Percentiles rank a stretch among this genome's conserved stretches.
These are phyloP conservation scores for Habrosyne pyritoides DNA, from an alignment of 2,888 invertebrate genomes.

Conservation along the genomic window DNA sequence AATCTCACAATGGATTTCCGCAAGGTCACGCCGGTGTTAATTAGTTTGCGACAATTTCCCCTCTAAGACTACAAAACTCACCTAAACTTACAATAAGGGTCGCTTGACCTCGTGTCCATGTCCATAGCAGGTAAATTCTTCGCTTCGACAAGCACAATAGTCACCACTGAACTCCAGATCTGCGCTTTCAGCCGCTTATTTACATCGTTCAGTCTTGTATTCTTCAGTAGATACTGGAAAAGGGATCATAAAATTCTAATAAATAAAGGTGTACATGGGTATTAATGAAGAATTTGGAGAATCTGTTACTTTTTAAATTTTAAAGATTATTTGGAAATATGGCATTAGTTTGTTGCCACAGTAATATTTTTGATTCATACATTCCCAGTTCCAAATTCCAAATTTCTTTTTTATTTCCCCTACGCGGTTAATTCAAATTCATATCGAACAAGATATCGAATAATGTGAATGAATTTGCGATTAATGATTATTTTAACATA, in stretches of 20 bases:
- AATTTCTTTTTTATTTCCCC: too few species aligned
- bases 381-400: too few species aligned
- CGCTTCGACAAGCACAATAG: conserved; percentile 98
- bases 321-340: not conserved
- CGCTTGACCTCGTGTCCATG: conserved; percentile 93
- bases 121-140: conserved; percentile 95
- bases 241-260: conserved; percentile 27
- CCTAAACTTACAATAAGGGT: conserved; percentile 98
- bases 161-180: conserved; percentile 98
- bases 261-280: conserved; percentile 10
- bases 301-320: not conserved
- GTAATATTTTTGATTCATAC: too few species aligned
- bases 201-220: conserved; percentile 90
- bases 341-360: too few species aligned
- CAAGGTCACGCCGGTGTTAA: too few species aligned
- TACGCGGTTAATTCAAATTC: too few species aligned
- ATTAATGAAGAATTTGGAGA: not conserved
- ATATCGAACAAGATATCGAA: too few species aligned
- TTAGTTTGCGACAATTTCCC: too few species aligned
- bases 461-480: too few species aligned
- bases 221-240: conserved; percentile 90
- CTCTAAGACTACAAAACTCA: conserved; percentile 56
- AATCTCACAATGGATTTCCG: too few species aligned
- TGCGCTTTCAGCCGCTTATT: conserved; percentile 95
- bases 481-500: too few species aligned